Base-by-base conservation (phyloP, 1,140 invertebrate genomes). In the Acromyrmex echinatior region DNA sequence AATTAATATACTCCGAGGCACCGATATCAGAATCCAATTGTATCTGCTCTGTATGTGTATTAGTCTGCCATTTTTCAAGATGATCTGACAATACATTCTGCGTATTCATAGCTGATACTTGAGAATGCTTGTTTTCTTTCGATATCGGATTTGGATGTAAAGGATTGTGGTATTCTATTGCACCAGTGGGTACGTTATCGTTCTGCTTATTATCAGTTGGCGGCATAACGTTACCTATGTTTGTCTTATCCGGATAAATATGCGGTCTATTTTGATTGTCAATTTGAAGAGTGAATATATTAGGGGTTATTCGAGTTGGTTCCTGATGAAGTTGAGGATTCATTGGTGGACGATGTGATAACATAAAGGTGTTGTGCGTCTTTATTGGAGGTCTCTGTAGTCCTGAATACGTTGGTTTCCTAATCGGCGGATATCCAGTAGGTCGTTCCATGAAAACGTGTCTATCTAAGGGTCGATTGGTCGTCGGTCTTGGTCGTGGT, bases 81-180 rank as follows among this genome's bases (percentile, higher is more conserved):
- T 92, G 84, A 65, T 91, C 81, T 60, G 80, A 10, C 9, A 71
- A 56, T 35, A 56, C 66, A 14, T 91, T 76, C 14, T 87, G 70
- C 3, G 35, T 18, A 68, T 78, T 35, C 2, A 3, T 63, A 63
- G 60, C 3, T 9, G 56, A 7, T 65, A 49, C 25, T 49, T 82
- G 80, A 49, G 21, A 28, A 31, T 82, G 31, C 10, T 58, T 84
- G 4, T 58, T 87, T 7, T 87, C 63, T 73, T 82, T 70, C 0
- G 71, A 35, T 63, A 88, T 88, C 39, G 79, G 71, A 68, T 94
- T 92, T 3, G 92, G 84, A 80, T 93, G 90, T 7, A 85, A 91
- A 5, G 94, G 94, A 92, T 95, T 94, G 58, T 94, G 93, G 63
- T 95, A 94, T 28, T 93, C 93, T 6, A 93, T 68, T 12, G 93